Evolutionary conservation across 2,113 vertebrate genomes (phyloP).

Genomic region (Donacobius atricapilla): DNA sequence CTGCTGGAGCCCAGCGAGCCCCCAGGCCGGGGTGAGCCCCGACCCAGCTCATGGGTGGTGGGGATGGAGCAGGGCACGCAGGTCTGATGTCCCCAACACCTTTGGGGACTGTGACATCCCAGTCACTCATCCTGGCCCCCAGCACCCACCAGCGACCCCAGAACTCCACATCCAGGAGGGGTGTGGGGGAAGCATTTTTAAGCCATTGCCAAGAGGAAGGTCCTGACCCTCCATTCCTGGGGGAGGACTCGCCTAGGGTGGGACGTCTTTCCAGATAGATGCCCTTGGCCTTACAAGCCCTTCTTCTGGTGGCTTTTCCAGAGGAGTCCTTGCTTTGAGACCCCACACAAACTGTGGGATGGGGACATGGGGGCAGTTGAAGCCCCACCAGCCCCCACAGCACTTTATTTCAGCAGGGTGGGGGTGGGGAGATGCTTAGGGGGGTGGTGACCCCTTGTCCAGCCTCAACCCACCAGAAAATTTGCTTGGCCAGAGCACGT

Average conservation of each 20-base stretch:
- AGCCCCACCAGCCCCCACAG: background rate
- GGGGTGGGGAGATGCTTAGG: background rate
- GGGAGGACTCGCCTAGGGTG: accelerated
- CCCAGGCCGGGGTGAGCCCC: background rate
- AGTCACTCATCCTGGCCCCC: background rate
- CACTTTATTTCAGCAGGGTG: background rate
- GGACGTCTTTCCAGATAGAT: background rate
- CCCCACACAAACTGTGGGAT: background rate
- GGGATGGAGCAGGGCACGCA: background rate
- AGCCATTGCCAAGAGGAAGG: background rate
- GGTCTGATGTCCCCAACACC: background rate
- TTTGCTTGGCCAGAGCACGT: background rate
- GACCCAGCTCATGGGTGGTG: constrained; percentile 28
- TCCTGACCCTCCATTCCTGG: background rate
- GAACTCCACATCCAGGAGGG: background rate
- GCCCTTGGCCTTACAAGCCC: background rate
- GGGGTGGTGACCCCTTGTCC: background rate
- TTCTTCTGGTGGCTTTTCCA: background rate
- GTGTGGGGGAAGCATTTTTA: accelerated
- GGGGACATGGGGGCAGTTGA: accelerated
- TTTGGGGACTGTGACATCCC: accelerated
- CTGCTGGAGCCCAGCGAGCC: constrained; percentile 73
- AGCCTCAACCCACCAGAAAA: background rate
- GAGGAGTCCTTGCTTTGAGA: background rate
- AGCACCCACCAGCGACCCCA: background rate